Conservation (phyloP, 2,113 vertebrate genomes). For the Polypterus bichir region DNA sequence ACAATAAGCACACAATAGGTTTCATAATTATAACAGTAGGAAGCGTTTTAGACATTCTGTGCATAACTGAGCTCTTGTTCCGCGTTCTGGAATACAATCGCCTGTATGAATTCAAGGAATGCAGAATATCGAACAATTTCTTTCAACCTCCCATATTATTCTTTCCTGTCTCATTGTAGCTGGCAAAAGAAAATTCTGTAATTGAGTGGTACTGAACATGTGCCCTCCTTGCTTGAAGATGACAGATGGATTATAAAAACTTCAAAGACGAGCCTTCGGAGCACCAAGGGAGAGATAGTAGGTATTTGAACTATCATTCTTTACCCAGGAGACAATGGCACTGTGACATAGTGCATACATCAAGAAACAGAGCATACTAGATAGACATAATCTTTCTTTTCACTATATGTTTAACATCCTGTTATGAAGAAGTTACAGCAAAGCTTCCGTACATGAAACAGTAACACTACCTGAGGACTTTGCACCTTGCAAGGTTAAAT, state of each 20-base stretch:
- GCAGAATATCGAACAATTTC: constrained; percentile 75
- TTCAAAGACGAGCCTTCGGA: constrained; percentile 94
- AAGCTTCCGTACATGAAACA: constrained; percentile 45
- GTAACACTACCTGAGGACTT: neutral
- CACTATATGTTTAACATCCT: constrained; percentile 88
- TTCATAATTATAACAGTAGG: constrained; percentile 58
- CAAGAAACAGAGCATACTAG: constrained; percentile 86
- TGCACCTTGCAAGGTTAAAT: constrained; percentile 12
- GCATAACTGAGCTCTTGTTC: constrained; percentile 73
- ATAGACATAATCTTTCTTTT: constrained; percentile 88
- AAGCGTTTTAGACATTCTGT: constrained; percentile 56
- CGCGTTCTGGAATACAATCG: constrained; percentile 55
- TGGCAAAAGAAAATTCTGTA: constrained; percentile 86
- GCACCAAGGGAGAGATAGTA: constrained; percentile 94
- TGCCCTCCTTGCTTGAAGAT: constrained; percentile 95
- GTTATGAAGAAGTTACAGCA: constrained; percentile 78
- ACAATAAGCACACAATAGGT: constrained; percentile 55
- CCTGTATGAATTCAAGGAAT: constrained; percentile 71
- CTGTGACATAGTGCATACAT: constrained; percentile 94
- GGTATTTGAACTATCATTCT: constrained; percentile 98
- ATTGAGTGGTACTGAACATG: constrained; percentile 95
- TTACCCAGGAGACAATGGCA: constrained; percentile 97
- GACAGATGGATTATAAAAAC: constrained; percentile 99
- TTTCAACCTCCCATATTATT: constrained; percentile 77
- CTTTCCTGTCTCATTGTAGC: constrained; percentile 81